Conservation (phyloP, 2,888 invertebrate species). For the Cepaea hortensis region DNA sequence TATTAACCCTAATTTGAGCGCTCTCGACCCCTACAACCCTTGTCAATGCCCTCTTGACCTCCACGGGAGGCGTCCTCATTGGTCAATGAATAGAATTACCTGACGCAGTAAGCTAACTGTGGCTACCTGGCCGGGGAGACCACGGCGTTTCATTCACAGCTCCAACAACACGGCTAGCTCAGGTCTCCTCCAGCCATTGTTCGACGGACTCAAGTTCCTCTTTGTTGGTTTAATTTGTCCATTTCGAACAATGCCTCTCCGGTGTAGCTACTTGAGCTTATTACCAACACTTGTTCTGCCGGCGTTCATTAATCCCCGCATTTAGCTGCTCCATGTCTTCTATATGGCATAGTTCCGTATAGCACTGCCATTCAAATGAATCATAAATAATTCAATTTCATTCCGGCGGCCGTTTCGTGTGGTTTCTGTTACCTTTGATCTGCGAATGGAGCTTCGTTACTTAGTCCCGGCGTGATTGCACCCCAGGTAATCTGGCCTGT, state of each 20-base stretch:
- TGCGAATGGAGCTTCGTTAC: too few species aligned
- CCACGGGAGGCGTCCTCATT: background rate
- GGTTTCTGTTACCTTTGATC: too few species aligned
- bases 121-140: background rate
- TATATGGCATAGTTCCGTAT: too few species aligned
- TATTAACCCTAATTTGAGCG: slow-evolving; percentile 31
- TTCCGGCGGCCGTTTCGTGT: too few species aligned
- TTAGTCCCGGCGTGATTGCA: too few species aligned
- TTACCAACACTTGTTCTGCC: background rate
- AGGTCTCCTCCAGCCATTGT: background rate
- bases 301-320: too few species aligned
- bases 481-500: too few species aligned
- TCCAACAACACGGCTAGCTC: background rate
- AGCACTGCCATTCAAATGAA: background rate
- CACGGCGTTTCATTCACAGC: background rate
- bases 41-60: slow-evolving; percentile 40
- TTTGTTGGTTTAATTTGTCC: slow-evolving; percentile 17
- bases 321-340: too few species aligned
- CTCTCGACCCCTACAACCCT: slow-evolving; percentile 37
- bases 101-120: background rate
- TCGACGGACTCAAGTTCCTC: background rate
- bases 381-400: too few species aligned
- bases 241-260: background rate
- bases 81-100: slow-evolving; percentile 30
- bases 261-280: background rate